phyloP scores from a whole-genome alignment of 2,113 vertebrate species.

The Dipodomys spectabilis region DNA sequence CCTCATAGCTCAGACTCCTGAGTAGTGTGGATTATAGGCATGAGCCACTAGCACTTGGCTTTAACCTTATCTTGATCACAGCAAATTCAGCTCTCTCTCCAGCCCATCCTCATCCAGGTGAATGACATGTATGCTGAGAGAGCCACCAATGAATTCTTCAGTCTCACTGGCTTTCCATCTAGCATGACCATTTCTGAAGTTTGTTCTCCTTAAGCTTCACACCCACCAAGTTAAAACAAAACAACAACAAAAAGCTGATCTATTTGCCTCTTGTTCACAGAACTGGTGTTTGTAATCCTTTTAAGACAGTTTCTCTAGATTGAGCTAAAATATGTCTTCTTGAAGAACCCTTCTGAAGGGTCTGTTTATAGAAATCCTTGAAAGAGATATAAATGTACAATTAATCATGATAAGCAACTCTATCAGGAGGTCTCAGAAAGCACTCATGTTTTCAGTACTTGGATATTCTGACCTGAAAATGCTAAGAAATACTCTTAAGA shows the following conservation, averaged over 20 bases:
- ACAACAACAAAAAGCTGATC: conserved; percentile 1
- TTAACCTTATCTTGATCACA: conserved; percentile 6
- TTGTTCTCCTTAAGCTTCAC: background rate
- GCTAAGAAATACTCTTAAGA: background rate
- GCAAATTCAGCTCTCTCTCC: conserved; percentile 2
- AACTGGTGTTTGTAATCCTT: background rate
- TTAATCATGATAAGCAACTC: conserved; percentile 19
- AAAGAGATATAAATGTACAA: conserved; percentile 33
- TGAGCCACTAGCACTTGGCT: too few relatives aligned
- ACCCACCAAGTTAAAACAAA: background rate
- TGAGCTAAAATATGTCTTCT: conserved; percentile 17
- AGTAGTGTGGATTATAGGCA: too few relatives aligned
- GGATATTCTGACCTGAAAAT: conserved; percentile 45
- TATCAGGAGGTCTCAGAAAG: conserved; percentile 3
- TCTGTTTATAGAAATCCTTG: background rate
- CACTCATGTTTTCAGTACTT: background rate
- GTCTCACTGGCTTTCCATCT: background rate
- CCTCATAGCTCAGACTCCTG: too few relatives aligned
- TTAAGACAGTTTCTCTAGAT: background rate
- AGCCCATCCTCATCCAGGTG: background rate
- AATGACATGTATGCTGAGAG: background rate
- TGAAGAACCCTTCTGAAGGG: background rate
- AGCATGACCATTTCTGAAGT: background rate
- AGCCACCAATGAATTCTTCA: background rate
- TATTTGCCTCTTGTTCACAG: background rate